A percentile compares a stretch with the other conserved stretches of the same genome.
phyloP scores from a whole-genome alignment of 2,797 vertebrate species.

The Hydrophis major region DNA sequence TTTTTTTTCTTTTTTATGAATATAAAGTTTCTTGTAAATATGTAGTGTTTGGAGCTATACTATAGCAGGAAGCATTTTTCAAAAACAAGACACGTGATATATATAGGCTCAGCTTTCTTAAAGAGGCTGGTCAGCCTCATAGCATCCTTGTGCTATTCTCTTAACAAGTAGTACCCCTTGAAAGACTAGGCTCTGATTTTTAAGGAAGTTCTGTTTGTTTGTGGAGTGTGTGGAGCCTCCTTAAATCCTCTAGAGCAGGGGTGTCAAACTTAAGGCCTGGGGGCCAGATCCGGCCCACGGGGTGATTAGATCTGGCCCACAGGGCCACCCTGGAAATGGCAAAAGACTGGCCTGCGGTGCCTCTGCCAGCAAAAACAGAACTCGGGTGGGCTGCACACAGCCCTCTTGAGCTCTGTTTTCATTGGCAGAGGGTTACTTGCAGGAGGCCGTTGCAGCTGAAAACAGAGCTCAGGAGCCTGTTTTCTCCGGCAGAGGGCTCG shows the following conservation, averaged over 20 bases:
- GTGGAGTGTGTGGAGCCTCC: not conserved
- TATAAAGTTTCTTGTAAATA: conserved; percentile 83
- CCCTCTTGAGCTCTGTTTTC: too few relatives aligned
- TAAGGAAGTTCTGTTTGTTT: not conserved
- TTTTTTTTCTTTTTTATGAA: conserved; percentile 72
- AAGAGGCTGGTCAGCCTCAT: not conserved
- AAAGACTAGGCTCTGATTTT: not conserved
- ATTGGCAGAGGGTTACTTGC: too few relatives aligned
- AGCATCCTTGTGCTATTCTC: not conserved
- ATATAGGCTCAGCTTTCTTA: conserved; percentile 6
- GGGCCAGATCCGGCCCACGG: too few relatives aligned
- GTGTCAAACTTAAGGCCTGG: too few relatives aligned
- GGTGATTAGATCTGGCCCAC: too few relatives aligned
- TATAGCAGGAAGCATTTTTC: conserved; percentile 78
- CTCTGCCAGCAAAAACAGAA: too few relatives aligned
- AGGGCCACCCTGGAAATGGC: too few relatives aligned
- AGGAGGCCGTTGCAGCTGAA: too few relatives aligned
- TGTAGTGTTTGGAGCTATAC: conserved; percentile 78
- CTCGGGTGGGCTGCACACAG: too few relatives aligned
- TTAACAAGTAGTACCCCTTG: not conserved
- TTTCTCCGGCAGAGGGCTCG: too few relatives aligned
- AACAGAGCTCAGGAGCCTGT: too few relatives aligned
- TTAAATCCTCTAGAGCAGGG: not conserved
- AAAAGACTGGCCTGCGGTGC: too few relatives aligned
- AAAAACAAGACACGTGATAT: conserved; percentile 71